These are phyloP conservation scores for Athalia circularis DNA, from an alignment of 2,888 invertebrate species.

Conservation along the genomic window DNA sequence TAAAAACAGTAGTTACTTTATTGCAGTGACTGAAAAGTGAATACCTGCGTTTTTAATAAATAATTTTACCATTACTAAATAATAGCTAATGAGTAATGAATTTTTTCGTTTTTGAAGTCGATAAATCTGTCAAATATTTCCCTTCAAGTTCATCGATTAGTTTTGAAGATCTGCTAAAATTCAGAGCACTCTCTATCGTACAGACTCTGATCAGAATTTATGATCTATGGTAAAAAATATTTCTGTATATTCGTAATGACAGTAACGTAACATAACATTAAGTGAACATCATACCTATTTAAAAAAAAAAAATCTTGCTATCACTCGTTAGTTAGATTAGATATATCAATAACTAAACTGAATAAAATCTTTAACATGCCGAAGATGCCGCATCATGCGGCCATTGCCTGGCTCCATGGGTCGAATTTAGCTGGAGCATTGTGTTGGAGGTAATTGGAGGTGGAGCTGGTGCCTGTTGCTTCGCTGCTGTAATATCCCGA, in stretches of 20 bases:
- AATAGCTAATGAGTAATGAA: no score
- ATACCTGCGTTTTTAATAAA: conserved; percentile 29
- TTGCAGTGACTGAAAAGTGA: conserved; percentile 28
- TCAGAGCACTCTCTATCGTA: conserved; percentile 36
- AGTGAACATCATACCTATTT: conserved; percentile 9
- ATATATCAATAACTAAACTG: conserved; percentile 32
- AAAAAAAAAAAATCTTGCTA: conserved; percentile 30
- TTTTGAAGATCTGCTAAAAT: conserved; percentile 2
- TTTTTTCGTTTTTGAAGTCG: no score
- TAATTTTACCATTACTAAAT: conserved; percentile 9
- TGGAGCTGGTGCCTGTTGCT: conserved; percentile 72
- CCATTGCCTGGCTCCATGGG: conserved; percentile 65
- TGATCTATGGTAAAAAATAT: conserved; percentile 18
- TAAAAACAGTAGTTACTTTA: conserved; percentile 29
- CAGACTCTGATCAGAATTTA: conserved; percentile 13
- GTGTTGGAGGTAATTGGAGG: conserved; percentile 66
- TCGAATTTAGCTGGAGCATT: conserved; percentile 65
- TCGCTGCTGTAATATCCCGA: conserved; percentile 70
- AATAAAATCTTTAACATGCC: conserved; percentile 58
- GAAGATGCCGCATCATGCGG: conserved; percentile 65
- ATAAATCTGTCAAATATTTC: no score
- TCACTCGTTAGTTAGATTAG: conserved; percentile 15
- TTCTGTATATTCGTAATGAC: conserved; percentile 18
- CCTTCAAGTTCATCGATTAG: not conserved
- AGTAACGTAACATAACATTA: conserved; percentile 28